Evolutionary conservation across 2,888 invertebrate species (phyloP), one percentile per base, ranked within the genome.

Genomic region (Hyposoter didymator): DNA sequence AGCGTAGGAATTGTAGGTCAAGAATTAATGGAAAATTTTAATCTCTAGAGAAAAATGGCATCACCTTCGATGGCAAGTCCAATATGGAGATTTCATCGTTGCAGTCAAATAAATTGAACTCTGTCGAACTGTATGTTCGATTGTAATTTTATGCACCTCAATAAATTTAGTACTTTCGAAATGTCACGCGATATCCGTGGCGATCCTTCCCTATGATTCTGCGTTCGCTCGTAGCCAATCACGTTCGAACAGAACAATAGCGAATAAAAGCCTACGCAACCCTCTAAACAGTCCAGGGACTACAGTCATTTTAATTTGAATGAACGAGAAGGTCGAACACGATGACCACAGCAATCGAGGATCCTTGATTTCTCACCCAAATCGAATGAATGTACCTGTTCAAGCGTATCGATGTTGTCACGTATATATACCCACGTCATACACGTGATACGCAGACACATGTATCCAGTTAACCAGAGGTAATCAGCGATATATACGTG

Each of bases 291-390:
- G 59, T 59, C 14, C 59, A 10, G 28, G 59, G 59, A 28, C 12
- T 14, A 28, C 14, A 59, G 28, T 28, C 28, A 59, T 59, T 59
- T 59, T 28, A 28, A 59, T 59, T 52, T 52, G 35, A 19, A 64
- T 19, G 52, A 32, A 72, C 49, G 19, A 72, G 52, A 35, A 49
- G 35, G 32, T 52, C 35, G 35, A 28, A 72, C 52, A 35, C 35
- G 49, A 47, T 64, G 64, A 32, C n/a, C 32, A 49, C n/a, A 28
- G 39, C 17, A 17, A 35, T 47, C 64, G 47, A 67, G 19, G 43
- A 49, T 52, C 52, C 66, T 78, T 35, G 66, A 67, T 52, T 67
- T 62, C 67, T 67, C 66, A 78, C 43, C 67, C 43, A 28, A 78
- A 78, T 78, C 28, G 5, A 59, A 28, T 59, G 14, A 59, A 59